A percentile compares a stretch with the other conserved stretches of the same genome.
These are phyloP conservation scores for Helicoverpa armigera DNA, from an alignment of 1,140 invertebrate species.

Conservation along the genomic window DNA sequence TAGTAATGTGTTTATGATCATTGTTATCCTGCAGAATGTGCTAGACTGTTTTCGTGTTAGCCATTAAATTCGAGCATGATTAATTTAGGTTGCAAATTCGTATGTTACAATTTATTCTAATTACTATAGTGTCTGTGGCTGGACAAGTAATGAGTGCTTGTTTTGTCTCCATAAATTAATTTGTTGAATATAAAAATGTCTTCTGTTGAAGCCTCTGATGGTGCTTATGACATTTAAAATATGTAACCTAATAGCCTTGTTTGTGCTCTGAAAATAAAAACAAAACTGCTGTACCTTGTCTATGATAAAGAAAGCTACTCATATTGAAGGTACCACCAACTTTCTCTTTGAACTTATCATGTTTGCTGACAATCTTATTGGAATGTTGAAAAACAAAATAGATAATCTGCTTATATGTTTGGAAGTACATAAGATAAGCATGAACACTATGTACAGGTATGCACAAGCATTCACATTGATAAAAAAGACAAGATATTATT, in stretches of 20 bases:
- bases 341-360: constrained; percentile 16
- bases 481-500: too few species aligned
- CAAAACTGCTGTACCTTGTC: not conserved
- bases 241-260: too few species aligned
- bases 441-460: too few species aligned
- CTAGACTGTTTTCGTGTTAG: constrained; percentile 9
- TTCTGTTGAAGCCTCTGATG: not conserved
- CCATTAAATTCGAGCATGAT: not conserved
- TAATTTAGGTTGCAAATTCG: constrained; percentile 21
- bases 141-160: not conserved
- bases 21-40: constrained; percentile 33
- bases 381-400: constrained; percentile 11
- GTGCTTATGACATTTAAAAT: too few species aligned
- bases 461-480: too few species aligned
- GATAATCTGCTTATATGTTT: not conserved
- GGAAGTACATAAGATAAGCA: not conserved
- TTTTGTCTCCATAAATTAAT: constrained; percentile 18
- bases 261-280: too few species aligned
- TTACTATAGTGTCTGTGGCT: not conserved
- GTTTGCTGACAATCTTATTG: constrained; percentile 3
- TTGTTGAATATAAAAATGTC: not conserved
- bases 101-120: constrained; percentile 2
- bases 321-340: not conserved
- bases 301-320: constrained; percentile 1
- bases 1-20: constrained; percentile 13